These are phyloP conservation scores for Neelides sp. DNA, from an alignment of 1,140 invertebrate species.

Conservation along the genomic window DNA sequence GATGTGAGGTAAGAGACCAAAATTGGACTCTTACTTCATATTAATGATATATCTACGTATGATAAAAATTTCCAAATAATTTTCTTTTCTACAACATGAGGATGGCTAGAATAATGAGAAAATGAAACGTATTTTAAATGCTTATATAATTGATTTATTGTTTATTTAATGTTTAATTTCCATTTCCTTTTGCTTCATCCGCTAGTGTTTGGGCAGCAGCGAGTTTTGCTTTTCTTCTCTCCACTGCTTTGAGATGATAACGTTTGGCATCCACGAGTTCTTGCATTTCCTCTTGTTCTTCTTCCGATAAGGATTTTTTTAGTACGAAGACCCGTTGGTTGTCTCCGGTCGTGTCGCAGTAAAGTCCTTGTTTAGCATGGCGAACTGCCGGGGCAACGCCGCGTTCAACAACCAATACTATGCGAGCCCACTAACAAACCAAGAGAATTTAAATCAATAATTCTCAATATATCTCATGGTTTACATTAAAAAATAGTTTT, in stretches of 20 bases:
- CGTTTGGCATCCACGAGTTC: too few species aligned
- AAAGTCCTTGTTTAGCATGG: conserved; percentile 67
- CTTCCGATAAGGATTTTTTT: too few species aligned
- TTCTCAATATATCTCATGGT: not conserved
- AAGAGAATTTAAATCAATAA: conserved; percentile 2
- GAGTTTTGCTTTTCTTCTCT: too few species aligned
- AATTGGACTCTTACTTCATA: too few species aligned
- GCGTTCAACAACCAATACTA: conserved; percentile 90
- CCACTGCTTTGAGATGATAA: too few species aligned
- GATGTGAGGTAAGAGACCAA: too few species aligned
- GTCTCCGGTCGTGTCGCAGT: conserved; percentile 92
- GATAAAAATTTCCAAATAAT: too few species aligned
- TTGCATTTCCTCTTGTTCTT: too few species aligned
- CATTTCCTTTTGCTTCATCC: conserved; percentile 35
- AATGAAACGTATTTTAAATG: not conserved
- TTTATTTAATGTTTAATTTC: not conserved
- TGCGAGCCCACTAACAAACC: conserved; percentile 75
- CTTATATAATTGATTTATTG: not conserved
- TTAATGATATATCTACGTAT: too few species aligned
- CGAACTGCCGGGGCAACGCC: conserved; percentile 78
- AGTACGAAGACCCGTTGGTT: conserved; percentile 72
- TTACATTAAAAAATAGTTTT: not conserved
- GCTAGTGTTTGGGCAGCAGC: conserved; percentile 67
- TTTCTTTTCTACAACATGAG: too few species aligned
- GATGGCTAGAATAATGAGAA: too few species aligned